Evolutionary conservation across 2,888 invertebrate genomes (phyloP).

Genomic region (Rhagium mordax): DNA sequence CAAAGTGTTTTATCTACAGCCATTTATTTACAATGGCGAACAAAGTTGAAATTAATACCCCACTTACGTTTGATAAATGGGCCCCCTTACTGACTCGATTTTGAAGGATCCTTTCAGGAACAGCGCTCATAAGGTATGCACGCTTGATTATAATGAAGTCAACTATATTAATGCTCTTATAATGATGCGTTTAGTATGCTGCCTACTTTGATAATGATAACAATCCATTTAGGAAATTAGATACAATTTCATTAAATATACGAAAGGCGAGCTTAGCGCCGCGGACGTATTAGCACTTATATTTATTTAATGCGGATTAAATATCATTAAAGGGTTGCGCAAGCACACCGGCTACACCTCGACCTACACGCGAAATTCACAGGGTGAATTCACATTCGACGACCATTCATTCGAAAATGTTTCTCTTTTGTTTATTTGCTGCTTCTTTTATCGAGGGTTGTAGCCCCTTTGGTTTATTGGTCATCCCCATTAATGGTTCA

Average conservation of each 20-base stretch:
- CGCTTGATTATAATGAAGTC: background rate
- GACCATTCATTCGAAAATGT: too few relatives aligned
- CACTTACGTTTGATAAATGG: background rate
- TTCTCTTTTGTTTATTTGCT: too few relatives aligned
- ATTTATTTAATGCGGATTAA: slow-evolving; percentile 15
- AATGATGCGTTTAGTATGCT: background rate
- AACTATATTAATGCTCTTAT: background rate
- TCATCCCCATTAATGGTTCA: too few relatives aligned
- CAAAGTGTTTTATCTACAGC: background rate
- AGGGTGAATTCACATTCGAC: too few relatives aligned
- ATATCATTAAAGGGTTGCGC: background rate
- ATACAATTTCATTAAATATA: background rate
- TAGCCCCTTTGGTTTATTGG: too few relatives aligned
- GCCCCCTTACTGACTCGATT: background rate
- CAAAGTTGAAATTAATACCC: background rate
- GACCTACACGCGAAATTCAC: background rate
- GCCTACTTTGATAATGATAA: background rate
- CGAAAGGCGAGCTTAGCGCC: background rate
- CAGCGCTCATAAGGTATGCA: background rate
- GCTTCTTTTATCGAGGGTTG: too few relatives aligned
- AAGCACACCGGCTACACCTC: background rate
- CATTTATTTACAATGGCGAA: background rate
- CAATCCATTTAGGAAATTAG: slow-evolving; percentile 14
- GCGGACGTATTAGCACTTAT: background rate
- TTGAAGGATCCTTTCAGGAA: background rate